A percentile compares a stretch with the other conserved stretches of the same genome.
Evolutionary conservation across 2,797 vertebrate genomes (phyloP).

Genomic region (Lepidocolaptes lacrymiger): DNA sequence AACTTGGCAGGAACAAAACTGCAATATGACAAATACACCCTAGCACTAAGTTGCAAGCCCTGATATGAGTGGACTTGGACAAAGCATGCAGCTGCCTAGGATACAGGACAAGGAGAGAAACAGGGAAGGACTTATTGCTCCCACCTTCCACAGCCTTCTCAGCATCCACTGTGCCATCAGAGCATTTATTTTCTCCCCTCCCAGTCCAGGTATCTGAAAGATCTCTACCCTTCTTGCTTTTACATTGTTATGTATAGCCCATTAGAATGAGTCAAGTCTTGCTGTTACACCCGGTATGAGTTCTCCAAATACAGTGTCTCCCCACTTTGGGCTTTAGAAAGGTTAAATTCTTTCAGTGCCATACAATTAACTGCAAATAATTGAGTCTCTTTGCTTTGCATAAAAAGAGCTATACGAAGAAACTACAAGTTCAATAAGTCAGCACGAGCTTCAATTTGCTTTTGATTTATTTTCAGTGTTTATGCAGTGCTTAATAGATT

Average conservation of each 20-base stretch:
- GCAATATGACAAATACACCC: not conserved
- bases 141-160: not conserved
- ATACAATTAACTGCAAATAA: conserved; percentile 44
- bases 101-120: not conserved
- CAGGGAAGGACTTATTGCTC: not conserved
- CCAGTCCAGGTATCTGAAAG: not conserved
- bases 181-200: not conserved
- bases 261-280: not conserved
- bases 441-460: conserved; percentile 45
- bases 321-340: not conserved
- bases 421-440: conserved; percentile 54
- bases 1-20: not conserved
- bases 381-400: not conserved
- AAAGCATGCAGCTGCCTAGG: not conserved
- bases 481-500: conserved; percentile 49
- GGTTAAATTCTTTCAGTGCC: not conserved
- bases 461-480: conserved; percentile 71
- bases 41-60: not conserved
- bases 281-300: rapidly evolving
- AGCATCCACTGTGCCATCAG: not conserved
- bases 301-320: not conserved
- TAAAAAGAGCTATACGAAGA: not conserved
- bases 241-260: not conserved
- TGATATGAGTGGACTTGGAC: not conserved
- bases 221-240: not conserved